Conservation (phyloP, 2,888 invertebrate species). For the Acronicta leporina region DNA sequence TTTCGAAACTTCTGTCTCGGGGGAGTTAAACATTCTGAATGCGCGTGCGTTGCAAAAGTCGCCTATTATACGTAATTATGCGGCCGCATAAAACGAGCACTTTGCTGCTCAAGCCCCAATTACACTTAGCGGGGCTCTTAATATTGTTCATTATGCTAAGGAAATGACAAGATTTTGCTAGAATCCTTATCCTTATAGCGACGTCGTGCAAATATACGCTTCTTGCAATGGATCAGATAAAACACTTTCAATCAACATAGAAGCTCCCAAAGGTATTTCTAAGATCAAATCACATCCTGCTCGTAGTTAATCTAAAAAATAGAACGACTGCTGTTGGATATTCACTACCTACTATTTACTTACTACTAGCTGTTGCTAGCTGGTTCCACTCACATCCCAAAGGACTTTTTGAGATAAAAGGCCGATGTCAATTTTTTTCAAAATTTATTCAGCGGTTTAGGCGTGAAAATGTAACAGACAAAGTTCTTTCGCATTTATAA, state of each 20-base stretch:
- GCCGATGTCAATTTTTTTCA: too few species aligned
- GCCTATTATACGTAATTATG: conserved; percentile 86
- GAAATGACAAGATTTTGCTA: conserved; percentile 83
- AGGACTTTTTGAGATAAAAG: too few species aligned
- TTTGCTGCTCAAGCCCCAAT: conserved; percentile 82
- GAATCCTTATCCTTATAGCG: conserved; percentile 78
- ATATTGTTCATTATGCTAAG: conserved; percentile 86
- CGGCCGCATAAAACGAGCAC: conserved; percentile 83
- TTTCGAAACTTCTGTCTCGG: conserved; percentile 80
- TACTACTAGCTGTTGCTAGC: too few species aligned
- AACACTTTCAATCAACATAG: conserved; percentile 58
- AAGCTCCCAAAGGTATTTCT: conserved; percentile 56
- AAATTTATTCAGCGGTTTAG: too few species aligned
- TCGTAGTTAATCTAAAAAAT: conserved; percentile 11
- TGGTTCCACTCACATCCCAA: too few species aligned
- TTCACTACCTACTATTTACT: neutral
- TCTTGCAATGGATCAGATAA: conserved; percentile 50
- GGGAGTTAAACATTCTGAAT: conserved; percentile 79
- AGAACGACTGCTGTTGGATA: conserved; percentile 8
- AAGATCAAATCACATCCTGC: conserved; percentile 47
- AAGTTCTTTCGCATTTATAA: too few species aligned
- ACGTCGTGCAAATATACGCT: conserved; percentile 43
- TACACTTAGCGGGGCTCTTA: conserved; percentile 83
- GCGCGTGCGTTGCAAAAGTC: conserved; percentile 83
- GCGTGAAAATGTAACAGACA: too few species aligned